These are phyloP conservation scores for Caenorhabditis afra DNA, from an alignment of 2,888 invertebrate genomes.

Conservation along the genomic window DNA sequence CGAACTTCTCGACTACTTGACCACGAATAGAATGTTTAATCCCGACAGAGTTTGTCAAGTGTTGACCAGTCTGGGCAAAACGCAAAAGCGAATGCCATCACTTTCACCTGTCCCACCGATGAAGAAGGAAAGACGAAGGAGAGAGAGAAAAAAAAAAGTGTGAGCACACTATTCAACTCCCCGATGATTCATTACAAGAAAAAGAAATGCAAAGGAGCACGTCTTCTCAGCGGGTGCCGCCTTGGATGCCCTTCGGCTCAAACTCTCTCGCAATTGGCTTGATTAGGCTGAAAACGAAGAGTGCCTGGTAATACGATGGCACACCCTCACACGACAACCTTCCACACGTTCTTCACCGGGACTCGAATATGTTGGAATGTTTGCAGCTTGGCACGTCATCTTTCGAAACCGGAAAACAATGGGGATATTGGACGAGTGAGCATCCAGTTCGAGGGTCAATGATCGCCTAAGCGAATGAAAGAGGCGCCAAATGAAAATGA, in stretches of 20 bases:
- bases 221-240: not conserved
- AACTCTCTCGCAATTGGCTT: slow-evolving; percentile 31
- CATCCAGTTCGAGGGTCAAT: slow-evolving; percentile 30
- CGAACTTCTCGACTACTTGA: slow-evolving; percentile 12
- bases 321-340: not conserved
- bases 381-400: slow-evolving; percentile 10
- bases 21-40: not conserved
- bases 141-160: too few species aligned
- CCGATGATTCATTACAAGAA: not conserved
- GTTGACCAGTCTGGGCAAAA: slow-evolving; percentile 20
- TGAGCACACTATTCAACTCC: too few species aligned
- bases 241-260: not conserved
- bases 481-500: slow-evolving; percentile 41
- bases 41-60: slow-evolving; percentile 2
- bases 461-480: slow-evolving; percentile 11
- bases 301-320: slow-evolving; percentile 30
- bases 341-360: not conserved
- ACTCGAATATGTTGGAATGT: slow-evolving; percentile 5
- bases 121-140: too few species aligned
- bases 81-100: not conserved
- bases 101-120: too few species aligned
- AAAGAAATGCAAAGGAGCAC: not conserved
- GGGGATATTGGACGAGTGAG: slow-evolving; percentile 25
- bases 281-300: slow-evolving; percentile 27
- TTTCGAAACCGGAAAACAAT: slow-evolving; percentile 26